A percentile compares a stretch with the other conserved stretches of the same genome.
Evolutionary conservation across 1,140 invertebrate species (phyloP).

Genomic region (Drosophila kepulauana): DNA sequence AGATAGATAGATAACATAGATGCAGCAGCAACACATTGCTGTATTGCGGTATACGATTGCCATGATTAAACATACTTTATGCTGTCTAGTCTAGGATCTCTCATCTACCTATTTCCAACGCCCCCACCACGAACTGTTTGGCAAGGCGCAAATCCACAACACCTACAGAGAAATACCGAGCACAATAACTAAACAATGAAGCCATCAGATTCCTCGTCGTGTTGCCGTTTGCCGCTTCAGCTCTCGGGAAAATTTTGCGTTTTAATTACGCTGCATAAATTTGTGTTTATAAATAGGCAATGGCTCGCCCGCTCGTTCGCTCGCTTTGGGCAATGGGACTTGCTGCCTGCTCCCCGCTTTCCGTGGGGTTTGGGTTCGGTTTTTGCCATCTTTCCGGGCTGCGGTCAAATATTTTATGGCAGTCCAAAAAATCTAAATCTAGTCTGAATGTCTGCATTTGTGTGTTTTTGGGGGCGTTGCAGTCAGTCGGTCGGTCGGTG

Average conservation of each 20-base stretch:
- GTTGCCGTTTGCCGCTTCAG: neutral
- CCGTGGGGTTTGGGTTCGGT: constrained; percentile 15
- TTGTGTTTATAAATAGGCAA: constrained; percentile 81
- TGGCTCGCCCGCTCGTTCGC: constrained; percentile 32
- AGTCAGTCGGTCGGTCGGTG: neutral
- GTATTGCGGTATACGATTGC: constrained; percentile 21
- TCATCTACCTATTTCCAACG: too few relatives aligned
- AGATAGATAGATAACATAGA: constrained; percentile 6
- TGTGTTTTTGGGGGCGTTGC: constrained; percentile 28
- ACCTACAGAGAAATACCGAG: constrained; percentile 55
- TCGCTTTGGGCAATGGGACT: neutral
- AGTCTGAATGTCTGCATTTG: constrained; percentile 74
- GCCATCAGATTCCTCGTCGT: constrained; percentile 42
- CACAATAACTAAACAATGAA: constrained; percentile 74
- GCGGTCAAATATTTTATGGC: constrained; percentile 81
- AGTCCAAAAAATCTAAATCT: constrained; percentile 78
- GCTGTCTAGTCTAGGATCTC: constrained; percentile 28
- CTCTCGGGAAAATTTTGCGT: constrained; percentile 72
- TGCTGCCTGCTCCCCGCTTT: neutral
- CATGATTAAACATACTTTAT: constrained; percentile 52
- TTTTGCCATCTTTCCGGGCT: constrained; percentile 47
- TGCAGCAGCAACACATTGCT: neutral
- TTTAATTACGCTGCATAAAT: constrained; percentile 84
- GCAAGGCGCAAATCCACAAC: constrained; percentile 46
- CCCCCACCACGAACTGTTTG: neutral